Evolutionary conservation across 2,888 invertebrate genomes (phyloP).

Genomic region (Toxonevra muliebris): DNA sequence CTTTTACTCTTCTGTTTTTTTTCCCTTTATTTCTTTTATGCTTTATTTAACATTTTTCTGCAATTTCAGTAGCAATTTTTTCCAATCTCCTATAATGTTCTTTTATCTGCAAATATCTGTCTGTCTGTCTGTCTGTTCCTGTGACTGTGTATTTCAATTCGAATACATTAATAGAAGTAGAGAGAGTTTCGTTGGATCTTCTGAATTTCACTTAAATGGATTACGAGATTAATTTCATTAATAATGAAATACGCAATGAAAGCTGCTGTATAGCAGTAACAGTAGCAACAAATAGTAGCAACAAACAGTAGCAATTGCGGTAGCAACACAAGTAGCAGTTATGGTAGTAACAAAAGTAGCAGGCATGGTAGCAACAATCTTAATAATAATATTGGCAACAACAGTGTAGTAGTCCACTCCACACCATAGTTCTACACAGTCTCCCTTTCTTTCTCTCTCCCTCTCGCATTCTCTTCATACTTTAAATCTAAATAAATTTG

Average conservation of each 20-base stretch:
- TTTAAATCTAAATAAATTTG: too few relatives aligned
- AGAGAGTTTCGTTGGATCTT: not conserved
- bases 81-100: not conserved
- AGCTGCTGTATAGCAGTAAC: conserved; percentile 3
- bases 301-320: not conserved
- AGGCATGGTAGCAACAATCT: not conserved
- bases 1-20: not conserved
- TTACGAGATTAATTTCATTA: conserved; percentile 53
- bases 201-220: conserved; percentile 42
- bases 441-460: not conserved
- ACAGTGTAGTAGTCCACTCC: not conserved
- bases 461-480: too few relatives aligned
- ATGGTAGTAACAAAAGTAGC: not conserved
- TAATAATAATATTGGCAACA: too few relatives aligned
- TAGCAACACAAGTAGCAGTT: not conserved
- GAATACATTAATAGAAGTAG: not conserved
- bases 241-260: conserved; percentile 51
- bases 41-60: not conserved
- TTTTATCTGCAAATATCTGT: too few relatives aligned
- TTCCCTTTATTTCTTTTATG: not conserved
- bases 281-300: not conserved
- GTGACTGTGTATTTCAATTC: not conserved
- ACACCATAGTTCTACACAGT: not conserved
- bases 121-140: not conserved
- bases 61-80: not conserved